Conservation (phyloP, 2,797 vertebrate species). For the Anas acuta region DNA sequence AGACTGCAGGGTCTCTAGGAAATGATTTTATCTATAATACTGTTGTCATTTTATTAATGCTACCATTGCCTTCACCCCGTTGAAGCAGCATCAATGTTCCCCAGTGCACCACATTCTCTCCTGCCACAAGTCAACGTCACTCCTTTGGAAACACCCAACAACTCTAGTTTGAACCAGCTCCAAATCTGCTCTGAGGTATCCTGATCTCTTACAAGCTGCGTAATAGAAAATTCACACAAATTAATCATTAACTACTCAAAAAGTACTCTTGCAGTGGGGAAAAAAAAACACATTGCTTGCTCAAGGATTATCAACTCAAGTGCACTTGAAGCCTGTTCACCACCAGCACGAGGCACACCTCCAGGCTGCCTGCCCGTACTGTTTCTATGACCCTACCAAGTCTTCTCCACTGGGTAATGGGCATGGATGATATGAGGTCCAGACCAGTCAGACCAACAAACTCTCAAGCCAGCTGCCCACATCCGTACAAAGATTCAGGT, state of each 20-base stretch:
- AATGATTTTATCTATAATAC: background rate
- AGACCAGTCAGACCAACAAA: background rate
- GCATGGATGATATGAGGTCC: background rate
- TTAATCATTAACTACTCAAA: background rate
- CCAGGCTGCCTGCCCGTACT: background rate
- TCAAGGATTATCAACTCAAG: background rate
- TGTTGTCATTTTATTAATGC: background rate
- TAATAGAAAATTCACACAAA: background rate
- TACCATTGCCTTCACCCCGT: background rate
- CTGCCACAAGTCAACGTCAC: background rate
- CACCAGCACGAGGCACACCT: background rate
- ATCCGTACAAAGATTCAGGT: background rate
- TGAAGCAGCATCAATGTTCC: background rate
- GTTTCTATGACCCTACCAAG: background rate
- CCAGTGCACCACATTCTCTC: background rate
- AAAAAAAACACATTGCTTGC: background rate
- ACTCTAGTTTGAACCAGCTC: background rate
- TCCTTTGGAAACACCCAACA: background rate
- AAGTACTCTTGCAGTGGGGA: background rate
- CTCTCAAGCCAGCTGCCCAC: background rate
- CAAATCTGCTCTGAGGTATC: background rate
- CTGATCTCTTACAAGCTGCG: background rate
- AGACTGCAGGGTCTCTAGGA: background rate
- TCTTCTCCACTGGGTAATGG: background rate
- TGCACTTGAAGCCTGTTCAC: too few species aligned